Conservation (phyloP, 2,797 vertebrate species). For the Myoxocephalus aenaeus region DNA sequence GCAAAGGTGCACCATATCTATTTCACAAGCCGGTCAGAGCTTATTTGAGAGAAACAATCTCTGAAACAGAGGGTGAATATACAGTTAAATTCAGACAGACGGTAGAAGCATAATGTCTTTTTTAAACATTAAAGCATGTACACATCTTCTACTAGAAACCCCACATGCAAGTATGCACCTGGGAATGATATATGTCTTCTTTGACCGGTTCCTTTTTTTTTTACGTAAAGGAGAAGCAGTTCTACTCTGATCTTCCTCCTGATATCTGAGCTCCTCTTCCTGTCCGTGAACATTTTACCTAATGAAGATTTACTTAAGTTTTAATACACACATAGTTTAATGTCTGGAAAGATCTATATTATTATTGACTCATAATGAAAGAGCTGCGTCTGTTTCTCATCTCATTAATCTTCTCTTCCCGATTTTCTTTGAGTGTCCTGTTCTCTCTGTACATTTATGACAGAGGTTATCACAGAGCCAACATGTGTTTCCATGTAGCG, state of each 20-base stretch:
- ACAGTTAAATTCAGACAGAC: background rate
- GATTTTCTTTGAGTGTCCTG: background rate
- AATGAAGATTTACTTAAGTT: background rate
- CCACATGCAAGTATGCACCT: background rate
- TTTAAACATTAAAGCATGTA: slow-evolving; percentile 1
- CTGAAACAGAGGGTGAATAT: too few relatives aligned
- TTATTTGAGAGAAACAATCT: too few relatives aligned
- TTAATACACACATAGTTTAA: slow-evolving; percentile 20
- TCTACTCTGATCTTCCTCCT: background rate
- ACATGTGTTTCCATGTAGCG: slow-evolving; percentile 63
- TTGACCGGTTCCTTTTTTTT: background rate
- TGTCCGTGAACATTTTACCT: background rate
- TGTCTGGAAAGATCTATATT: slow-evolving; percentile 14
- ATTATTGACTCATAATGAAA: slow-evolving; percentile 13
- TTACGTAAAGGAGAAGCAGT: background rate
- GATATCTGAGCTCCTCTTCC: background rate
- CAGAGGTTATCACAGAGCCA: slow-evolving; percentile 45
- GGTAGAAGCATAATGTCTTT: background rate
- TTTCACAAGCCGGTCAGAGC: background rate
- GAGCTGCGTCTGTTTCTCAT: slow-evolving; percentile 15
- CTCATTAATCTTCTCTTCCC: background rate
- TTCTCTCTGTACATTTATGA: slow-evolving; percentile 26
- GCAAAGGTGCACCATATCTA: background rate
- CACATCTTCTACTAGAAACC: background rate
- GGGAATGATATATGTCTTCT: background rate